Percentiles rank a stretch among this genome's conserved stretches.
Conservation (phyloP, 2,888 invertebrate species). For the Incurvaria masculella region DNA sequence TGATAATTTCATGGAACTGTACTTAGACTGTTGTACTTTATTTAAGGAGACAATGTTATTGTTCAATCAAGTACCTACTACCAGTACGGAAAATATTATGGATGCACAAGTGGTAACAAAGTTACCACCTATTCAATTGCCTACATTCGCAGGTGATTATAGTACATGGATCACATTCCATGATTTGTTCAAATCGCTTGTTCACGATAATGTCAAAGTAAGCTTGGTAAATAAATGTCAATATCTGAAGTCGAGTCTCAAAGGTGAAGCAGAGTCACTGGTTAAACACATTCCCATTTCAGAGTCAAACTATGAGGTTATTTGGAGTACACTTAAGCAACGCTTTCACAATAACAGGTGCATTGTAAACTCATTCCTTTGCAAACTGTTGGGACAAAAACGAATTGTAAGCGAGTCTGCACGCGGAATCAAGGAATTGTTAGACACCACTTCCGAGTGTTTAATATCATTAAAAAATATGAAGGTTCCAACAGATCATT, state of each 20-base stretch:
- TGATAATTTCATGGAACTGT: background rate
- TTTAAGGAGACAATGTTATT: background rate
- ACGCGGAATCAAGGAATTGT: conserved; percentile 14
- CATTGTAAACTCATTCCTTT: conserved; percentile 14
- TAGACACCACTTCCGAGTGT: conserved; percentile 19
- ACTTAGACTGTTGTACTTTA: background rate
- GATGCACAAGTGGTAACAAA: conserved; percentile 4
- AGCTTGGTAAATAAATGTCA: conserved; percentile 14
- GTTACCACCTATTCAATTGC: conserved; percentile 14
- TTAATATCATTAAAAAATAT: conserved; percentile 16
- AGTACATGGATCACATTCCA: conserved; percentile 13
- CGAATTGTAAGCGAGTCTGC: conserved; percentile 12
- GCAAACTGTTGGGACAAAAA: conserved; percentile 15
- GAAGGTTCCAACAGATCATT: conserved; percentile 11
- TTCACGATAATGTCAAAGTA: conserved; percentile 8
- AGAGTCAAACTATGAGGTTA: conserved; percentile 11
- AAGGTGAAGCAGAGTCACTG: conserved; percentile 14
- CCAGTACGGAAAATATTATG: conserved; percentile 14
- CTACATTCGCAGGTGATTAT: conserved; percentile 12
- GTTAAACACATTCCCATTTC: conserved; percentile 12
- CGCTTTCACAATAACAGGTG: conserved; percentile 15
- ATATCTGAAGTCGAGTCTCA: conserved; percentile 14
- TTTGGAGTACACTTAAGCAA: conserved; percentile 13
- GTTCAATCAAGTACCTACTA: conserved; percentile 8
- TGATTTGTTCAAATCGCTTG: conserved; percentile 12